Evolutionary conservation across 2,797 vertebrate species (phyloP), one percentile per base, ranked within the genome.

Genomic region (Nannoperca australis): DNA sequence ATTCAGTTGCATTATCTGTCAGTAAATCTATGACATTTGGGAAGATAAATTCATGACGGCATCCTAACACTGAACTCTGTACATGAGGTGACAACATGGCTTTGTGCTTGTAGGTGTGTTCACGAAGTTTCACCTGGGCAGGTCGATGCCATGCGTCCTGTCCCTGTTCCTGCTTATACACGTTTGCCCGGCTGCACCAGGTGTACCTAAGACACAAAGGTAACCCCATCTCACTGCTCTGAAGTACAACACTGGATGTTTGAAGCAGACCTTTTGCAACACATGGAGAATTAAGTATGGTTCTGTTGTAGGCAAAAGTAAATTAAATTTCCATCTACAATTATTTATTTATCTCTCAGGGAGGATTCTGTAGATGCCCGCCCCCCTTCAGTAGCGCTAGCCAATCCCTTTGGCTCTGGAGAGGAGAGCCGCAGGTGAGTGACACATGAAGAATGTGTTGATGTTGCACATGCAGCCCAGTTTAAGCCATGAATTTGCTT

Each of bases 341-440:
- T 54, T n/a, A 20, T 45, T 47, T 65, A 20, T 79, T 70, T 40
- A 17, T 62, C 30, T 15, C 18, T 63, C 59, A 94, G 93, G 78
- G 82, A 84, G 18, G 84, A 86, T 8, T 47, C 72, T 14, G 72
- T 56, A 5, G 79, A 83, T 18, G 77, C 40, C 40, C 34, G 20
- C 1, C 44, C 81, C 2, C 40, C 70, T 64, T n/a, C 65, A 6
- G 54, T 3, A 34, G 58, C 7, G 4, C 69, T 94, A 47, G 71
- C 73, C 30, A 95, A 95, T 86, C 94, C 94, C 24, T 95, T 95
- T 70, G 90, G 90, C 18, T 78, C 89, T 30, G 83, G 86, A 59
- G 93, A 94, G 42, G 89, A 94, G 40, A 87, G 92, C 17, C 92
- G 82, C 78, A 88, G 86, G 95, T 95, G 69, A 91, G 75, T 59